Conservation (phyloP, 1,140 invertebrate species). For the Zaprionus kolodkinae region DNA sequence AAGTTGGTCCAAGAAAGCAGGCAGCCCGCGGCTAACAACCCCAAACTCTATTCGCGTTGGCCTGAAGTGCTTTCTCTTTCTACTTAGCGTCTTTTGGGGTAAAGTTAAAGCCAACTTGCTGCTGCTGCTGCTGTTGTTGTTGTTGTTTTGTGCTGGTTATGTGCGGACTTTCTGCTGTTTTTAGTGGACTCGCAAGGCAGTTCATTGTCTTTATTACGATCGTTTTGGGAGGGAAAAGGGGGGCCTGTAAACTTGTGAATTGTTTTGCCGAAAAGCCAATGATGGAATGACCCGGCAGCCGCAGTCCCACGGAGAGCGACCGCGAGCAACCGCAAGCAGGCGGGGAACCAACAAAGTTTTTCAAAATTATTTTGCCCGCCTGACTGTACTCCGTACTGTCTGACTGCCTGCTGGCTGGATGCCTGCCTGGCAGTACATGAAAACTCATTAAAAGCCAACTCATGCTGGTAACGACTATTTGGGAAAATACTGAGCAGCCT, state of each 20-base stretch:
- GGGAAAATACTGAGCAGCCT: constrained; percentile 29
- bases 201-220: constrained; percentile 76
- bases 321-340: constrained; percentile 2
- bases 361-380: constrained; percentile 22
- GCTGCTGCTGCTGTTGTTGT: constrained; percentile 18
- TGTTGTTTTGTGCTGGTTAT: constrained; percentile 5
- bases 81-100: constrained; percentile 39
- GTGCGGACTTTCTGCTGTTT: constrained; percentile 33
- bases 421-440: constrained; percentile 28
- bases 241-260: constrained; percentile 73
- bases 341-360: constrained; percentile 13
- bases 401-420: neutral
- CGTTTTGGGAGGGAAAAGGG: constrained; percentile 50
- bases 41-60: neutral
- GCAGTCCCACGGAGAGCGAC: neutral
- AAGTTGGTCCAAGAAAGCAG: constrained; percentile 27
- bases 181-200: constrained; percentile 43
- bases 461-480: constrained; percentile 51
- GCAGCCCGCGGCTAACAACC: constrained; percentile 24
- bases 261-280: constrained; percentile 73
- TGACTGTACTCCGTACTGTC: neutral
- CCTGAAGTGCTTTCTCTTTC: constrained; percentile 27
- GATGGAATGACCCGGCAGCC: constrained; percentile 54
- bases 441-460: constrained; percentile 73
- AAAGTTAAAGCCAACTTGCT: constrained; percentile 28